phyloP scores from a whole-genome alignment of 2,888 invertebrate genomes.

The Myathropa florea region DNA sequence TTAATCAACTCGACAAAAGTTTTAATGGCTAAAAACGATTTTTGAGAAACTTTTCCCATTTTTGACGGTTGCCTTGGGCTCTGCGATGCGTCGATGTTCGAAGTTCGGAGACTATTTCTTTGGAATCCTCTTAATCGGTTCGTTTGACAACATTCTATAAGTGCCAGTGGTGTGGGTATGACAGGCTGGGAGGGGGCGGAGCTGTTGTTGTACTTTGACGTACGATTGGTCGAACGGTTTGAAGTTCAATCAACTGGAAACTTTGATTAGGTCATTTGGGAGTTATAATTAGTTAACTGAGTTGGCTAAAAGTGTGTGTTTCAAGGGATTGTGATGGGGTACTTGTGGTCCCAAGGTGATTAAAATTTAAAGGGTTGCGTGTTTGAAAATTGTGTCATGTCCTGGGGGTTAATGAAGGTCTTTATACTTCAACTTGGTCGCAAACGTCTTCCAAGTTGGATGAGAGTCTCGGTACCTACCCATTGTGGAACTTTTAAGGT shows the following conservation, averaged over 20 bases:
- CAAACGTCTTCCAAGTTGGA: no score
- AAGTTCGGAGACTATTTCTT: neutral
- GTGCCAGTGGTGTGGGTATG: neutral
- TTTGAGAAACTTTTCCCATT: conserved; percentile 17
- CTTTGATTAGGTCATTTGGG: neutral
- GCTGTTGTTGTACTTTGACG: neutral
- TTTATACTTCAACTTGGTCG: no score
- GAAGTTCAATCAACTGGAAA: neutral
- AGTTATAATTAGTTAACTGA: neutral
- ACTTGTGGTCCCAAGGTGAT: neutral
- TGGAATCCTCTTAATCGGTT: neutral
- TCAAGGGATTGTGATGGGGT: neutral
- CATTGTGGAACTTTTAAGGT: no score
- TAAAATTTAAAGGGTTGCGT: neutral
- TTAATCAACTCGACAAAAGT: conserved; percentile 7
- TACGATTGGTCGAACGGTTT: neutral
- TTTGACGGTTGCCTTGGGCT: neutral
- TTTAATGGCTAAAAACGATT: conserved; percentile 35
- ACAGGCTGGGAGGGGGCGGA: neutral
- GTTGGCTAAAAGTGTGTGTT: neutral
- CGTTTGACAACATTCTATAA: neutral
- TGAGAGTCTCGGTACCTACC: no score
- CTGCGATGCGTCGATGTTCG: neutral
- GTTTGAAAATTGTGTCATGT: neutral
- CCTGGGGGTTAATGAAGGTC: neutral